Percentiles rank a stretch among this genome's conserved stretches.
These are phyloP conservation scores for Platichthys flesus DNA, from an alignment of 2,113 vertebrate genomes.

Conservation along the genomic window DNA sequence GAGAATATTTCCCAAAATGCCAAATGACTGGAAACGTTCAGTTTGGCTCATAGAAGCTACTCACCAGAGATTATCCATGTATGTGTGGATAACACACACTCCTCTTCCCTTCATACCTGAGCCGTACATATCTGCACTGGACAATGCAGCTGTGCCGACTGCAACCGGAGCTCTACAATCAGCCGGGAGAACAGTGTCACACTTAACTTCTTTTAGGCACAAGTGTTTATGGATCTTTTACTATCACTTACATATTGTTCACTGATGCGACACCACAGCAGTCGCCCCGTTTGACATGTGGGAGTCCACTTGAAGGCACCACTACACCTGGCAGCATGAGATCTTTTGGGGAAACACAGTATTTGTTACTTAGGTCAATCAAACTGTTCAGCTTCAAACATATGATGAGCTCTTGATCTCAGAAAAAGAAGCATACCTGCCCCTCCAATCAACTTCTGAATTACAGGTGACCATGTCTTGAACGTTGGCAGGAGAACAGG, in stretches of 20 bases:
- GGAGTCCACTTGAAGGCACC: slow-evolving; percentile 88
- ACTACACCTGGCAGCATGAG: slow-evolving; percentile 96
- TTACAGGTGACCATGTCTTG: slow-evolving; percentile 90
- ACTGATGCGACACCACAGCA: slow-evolving; percentile 89
- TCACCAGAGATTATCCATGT: slow-evolving; percentile 93
- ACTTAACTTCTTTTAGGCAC: background rate
- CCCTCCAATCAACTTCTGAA: slow-evolving; percentile 91
- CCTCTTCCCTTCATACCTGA: slow-evolving; percentile 94
- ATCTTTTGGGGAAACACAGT: slow-evolving; percentile 80
- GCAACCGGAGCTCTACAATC: slow-evolving; percentile 89
- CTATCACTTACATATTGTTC: slow-evolving; percentile 86
- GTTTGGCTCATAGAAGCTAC: slow-evolving; percentile 38
- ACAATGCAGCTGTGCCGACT: slow-evolving; percentile 88
- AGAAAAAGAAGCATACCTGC: slow-evolving; percentile 85
- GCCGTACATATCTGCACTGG: slow-evolving; percentile 88
- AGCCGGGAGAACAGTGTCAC: slow-evolving; percentile 13
- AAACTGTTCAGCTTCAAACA: background rate
- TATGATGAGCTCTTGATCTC: background rate
- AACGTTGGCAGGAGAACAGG: slow-evolving; percentile 89
- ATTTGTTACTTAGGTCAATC: background rate
- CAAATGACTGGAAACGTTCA: background rate
- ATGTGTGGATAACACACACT: slow-evolving; percentile 90
- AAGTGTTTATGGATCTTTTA: background rate
- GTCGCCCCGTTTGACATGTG: slow-evolving; percentile 84
- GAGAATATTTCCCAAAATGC: background rate